Evolutionary conservation across 2,888 invertebrate species (phyloP), one percentile per base, ranked within the genome.

Genomic region (Lobophora halterata): DNA sequence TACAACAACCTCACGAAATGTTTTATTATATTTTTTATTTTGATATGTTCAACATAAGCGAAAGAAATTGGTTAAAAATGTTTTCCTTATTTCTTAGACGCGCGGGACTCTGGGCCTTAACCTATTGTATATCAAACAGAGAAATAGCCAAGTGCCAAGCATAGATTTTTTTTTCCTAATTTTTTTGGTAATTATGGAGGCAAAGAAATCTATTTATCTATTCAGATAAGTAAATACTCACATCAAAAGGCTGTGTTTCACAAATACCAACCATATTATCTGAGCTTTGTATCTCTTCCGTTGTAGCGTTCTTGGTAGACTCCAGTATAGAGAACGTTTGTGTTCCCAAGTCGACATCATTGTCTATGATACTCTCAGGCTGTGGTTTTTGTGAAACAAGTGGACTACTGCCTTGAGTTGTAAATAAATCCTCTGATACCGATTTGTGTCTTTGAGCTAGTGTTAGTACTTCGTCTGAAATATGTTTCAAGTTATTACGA

Each of bases 381-480:
- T 45, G 28, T 23, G 28, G 35, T 32, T 40, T 58, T 33, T 43
- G 46, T 1, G 48, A 35, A 9, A 39, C 31, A 5, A 49, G 21
- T 17, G 43, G 17, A 10, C 34, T 36, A 44, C 61, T 73, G 31
- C 70, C 71, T 58, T 79, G 79, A 21, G 75, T 80, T 4, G 68
- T 60, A 36, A 82, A 80, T 18, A 81, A 45, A 12, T 83, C 80
- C 26, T 77, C 78, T 13, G 81, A 78, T 8, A 34, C 46, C 1
- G 72, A 70, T 46, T 68, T 68, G 6, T 68, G 68, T 30, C 52
- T 56, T 54, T 85, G 83, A 5, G 80, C 83, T 40, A 79, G 51
- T 42, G 74, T 78, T 9, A 83, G 47, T 37, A 72, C 71, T 13
- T 79, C 79, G 69, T 82, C 83, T 82, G 62, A 14, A 79, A 72